Evolutionary conservation across 2,113 vertebrate genomes (phyloP), one percentile per base, ranked within the genome.

Genomic region (Pheucticus melanocephalus): DNA sequence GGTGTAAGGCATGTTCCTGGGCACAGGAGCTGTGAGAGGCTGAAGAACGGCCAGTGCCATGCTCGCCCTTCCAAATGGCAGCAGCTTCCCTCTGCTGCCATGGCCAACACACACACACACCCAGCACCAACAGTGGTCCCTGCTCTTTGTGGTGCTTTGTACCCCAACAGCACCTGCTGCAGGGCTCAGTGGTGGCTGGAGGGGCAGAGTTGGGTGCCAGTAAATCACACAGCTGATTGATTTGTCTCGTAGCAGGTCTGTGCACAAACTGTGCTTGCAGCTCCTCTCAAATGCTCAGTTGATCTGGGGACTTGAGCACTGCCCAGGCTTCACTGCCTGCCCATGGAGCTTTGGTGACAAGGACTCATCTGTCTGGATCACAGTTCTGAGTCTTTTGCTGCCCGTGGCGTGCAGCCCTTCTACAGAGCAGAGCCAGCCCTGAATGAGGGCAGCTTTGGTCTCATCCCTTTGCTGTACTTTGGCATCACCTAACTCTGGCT

Each of bases 61-160:
- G 1, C 5, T 2, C 11, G 48, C 24, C 51, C 45, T 60, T 37
- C 40, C 73, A 3, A 2, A 11, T 25, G 40, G 15, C 4, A 3
- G 30, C 53, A 54, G 56, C 45, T 57, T 79, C 42, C 44, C 35
- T 11, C 20, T 40, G 44, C 54, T 92, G 68, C 68, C 5, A 0
- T 2, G 22, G 48, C 69, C 81, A 33, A 11, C 16, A 11, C 15
- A 31, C 48, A 3, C 4, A 25, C 37, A 22, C 10, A 27, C 12
- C 37, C 0, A 0, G 0, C 2, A 44, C 31, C 48, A 30, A 1
- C 9, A 33, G 39, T 0, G 1, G 5, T 16, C 4, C 19, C 35
- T 65, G 86, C 25, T 4, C 10, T 51, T 28, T 42, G 79, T 42
- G 50, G 22, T 28, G 69, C 6, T 66, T 11, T 8, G 9, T 25